A percentile compares a stretch with the other conserved stretches of the same genome.
phyloP scores from a whole-genome alignment of 2,113 vertebrate species.

The Platycercus adscitus region DNA sequence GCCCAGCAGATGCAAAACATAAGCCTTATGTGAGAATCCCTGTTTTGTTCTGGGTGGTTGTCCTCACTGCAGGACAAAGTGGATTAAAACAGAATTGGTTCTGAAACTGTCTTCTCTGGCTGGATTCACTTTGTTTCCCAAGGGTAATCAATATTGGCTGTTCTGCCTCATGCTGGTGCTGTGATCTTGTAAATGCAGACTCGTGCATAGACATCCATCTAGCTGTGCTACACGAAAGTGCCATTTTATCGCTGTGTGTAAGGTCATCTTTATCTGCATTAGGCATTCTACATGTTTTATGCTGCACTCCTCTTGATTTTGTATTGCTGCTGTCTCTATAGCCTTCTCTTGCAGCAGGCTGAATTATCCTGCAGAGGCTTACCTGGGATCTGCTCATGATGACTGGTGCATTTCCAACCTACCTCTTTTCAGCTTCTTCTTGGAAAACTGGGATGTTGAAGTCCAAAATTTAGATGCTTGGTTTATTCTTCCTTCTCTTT shows the following conservation, averaged over 20 bases:
- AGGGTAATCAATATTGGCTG: not conserved
- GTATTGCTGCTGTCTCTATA: not conserved
- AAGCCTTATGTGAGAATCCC: not conserved
- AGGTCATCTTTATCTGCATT: not conserved
- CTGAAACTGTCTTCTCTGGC: not conserved
- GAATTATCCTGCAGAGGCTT: not conserved
- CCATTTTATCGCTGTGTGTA: not conserved
- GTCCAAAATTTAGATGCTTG: not conserved
- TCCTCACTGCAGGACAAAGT: not conserved
- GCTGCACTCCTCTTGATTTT: not conserved
- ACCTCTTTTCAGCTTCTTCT: not conserved
- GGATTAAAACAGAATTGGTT: not conserved
- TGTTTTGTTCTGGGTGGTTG: not conserved
- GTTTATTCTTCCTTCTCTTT: not conserved
- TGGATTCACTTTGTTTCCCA: not conserved
- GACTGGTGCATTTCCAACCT: not conserved
- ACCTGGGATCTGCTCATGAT: not conserved
- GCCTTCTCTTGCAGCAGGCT: not conserved
- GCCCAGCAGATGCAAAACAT: not conserved
- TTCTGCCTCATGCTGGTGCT: not conserved
- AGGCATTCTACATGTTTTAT: not conserved
- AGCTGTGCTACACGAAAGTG: not conserved
- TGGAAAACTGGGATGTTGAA: not conserved
- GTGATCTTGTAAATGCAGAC: not conserved
- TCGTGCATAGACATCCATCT: not conserved